Evolutionary conservation across 2,888 invertebrate genomes (phyloP).

Genomic region (Aspidiotus destructor): DNA sequence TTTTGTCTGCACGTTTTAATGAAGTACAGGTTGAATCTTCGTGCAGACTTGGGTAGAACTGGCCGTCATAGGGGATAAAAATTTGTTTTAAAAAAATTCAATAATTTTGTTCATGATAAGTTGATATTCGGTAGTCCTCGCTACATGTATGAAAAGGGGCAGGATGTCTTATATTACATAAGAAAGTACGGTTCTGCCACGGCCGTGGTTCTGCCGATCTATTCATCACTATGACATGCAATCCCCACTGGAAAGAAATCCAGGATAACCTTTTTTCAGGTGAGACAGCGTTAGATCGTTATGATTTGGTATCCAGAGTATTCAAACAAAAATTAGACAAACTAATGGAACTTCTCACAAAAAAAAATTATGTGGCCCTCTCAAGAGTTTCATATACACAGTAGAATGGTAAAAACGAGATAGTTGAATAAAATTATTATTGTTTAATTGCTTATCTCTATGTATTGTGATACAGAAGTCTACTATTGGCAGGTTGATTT

Average conservation of each 20-base stretch:
- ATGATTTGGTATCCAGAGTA: conserved; percentile 38
- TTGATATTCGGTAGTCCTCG: too few relatives aligned
- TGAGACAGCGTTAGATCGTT: conserved; percentile 37
- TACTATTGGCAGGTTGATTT: too few relatives aligned
- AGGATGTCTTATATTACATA: conserved; percentile 42
- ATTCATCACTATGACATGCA: conserved; percentile 41
- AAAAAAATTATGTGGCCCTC: conserved; percentile 37
- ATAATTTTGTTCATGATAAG: too few relatives aligned
- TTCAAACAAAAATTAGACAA: conserved; percentile 38
- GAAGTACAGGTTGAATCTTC: too few relatives aligned
- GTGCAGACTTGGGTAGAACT: too few relatives aligned
- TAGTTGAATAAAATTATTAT: conserved; percentile 36
- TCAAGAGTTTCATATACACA: conserved; percentile 37
- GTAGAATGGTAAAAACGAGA: conserved; percentile 40
- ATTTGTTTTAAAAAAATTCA: too few relatives aligned
- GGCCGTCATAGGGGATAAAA: too few relatives aligned
- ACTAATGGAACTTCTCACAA: conserved; percentile 36
- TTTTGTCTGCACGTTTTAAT: too few relatives aligned
- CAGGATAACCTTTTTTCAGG: conserved; percentile 35
- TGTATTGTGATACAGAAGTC: too few relatives aligned
- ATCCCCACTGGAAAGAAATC: conserved; percentile 40
- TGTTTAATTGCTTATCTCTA: neutral
- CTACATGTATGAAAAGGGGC: conserved; percentile 41
- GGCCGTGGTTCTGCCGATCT: conserved; percentile 41
- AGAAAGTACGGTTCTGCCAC: too few relatives aligned